Evolutionary conservation across 2,797 vertebrate genomes (phyloP).

Genomic region (Mormyrops attenuatus): DNA sequence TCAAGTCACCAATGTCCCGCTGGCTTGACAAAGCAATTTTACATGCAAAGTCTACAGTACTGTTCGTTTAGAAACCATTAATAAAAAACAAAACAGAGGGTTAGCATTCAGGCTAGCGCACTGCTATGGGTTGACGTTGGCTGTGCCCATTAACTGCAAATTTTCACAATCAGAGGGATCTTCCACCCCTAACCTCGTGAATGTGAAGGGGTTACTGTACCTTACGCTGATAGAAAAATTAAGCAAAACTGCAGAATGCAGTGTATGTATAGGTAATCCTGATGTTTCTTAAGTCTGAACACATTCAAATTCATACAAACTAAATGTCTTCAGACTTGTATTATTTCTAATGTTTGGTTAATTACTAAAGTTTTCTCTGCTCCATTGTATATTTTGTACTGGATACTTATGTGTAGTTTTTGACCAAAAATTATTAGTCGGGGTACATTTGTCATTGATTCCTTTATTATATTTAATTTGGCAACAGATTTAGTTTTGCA

Average conservation of each 20-base stretch:
- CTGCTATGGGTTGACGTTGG: not conserved
- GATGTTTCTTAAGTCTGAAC: not conserved
- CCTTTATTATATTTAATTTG: not conserved
- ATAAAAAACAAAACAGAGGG: not conserved
- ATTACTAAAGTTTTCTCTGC: not conserved
- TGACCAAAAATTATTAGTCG: not conserved
- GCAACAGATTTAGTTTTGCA: not conserved
- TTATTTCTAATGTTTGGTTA: not conserved
- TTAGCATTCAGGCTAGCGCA: not conserved
- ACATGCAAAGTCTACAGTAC: not conserved
- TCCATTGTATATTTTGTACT: not conserved
- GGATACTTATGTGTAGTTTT: not conserved
- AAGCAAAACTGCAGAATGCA: not conserved
- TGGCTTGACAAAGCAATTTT: not conserved
- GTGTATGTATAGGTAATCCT: not conserved
- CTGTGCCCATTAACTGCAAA: not conserved
- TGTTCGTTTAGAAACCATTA: not conserved
- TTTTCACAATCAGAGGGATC: not conserved
- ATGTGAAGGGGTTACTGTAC: not conserved
- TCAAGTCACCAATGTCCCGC: too few species aligned
- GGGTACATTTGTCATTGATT: not conserved
- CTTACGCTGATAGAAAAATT: not conserved
- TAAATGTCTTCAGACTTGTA: not conserved
- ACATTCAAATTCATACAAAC: not conserved
- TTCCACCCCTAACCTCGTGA: not conserved